Percentiles rank a stretch among this genome's conserved stretches.
These are phyloP conservation scores for Heterochromis multidens DNA, from an alignment of 2,113 vertebrate species.

Conservation along the genomic window DNA sequence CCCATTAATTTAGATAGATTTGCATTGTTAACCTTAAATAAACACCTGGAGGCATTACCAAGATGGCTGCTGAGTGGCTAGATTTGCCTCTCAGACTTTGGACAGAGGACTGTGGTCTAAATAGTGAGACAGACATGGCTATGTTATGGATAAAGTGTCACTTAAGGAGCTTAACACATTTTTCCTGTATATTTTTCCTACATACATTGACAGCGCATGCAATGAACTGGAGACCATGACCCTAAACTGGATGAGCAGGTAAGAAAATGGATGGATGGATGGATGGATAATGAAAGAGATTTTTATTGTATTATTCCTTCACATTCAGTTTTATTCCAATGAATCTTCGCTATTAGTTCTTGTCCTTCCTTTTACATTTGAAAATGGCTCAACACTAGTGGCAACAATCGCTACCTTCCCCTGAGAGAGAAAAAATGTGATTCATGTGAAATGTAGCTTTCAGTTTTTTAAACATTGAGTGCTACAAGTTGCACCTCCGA, in stretches of 20 bases:
- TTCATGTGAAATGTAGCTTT: constrained; percentile 20
- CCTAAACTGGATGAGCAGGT: too few species aligned
- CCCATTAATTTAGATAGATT: too few species aligned
- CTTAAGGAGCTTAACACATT: neutral
- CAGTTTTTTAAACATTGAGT: neutral
- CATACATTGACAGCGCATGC: neutral
- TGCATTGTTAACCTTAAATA: neutral
- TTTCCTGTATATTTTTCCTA: neutral
- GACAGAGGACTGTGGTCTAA: neutral
- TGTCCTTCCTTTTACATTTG: neutral
- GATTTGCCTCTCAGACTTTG: neutral
- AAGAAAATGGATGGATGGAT: neutral
- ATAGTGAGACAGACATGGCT: neutral
- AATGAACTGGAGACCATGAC: neutral
- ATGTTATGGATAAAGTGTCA: neutral
- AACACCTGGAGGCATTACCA: fast-evolving
- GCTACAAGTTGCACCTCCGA: neutral
- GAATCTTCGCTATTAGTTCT: neutral
- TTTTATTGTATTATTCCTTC: too few species aligned
- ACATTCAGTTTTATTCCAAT: neutral
- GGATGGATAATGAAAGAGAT: neutral
- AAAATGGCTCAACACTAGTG: neutral
- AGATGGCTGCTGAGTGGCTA: neutral
- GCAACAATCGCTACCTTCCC: neutral
- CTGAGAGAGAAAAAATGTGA: neutral